Conservation (phyloP, 2,888 invertebrate species). For the Ganaspis brasiliensis region DNA sequence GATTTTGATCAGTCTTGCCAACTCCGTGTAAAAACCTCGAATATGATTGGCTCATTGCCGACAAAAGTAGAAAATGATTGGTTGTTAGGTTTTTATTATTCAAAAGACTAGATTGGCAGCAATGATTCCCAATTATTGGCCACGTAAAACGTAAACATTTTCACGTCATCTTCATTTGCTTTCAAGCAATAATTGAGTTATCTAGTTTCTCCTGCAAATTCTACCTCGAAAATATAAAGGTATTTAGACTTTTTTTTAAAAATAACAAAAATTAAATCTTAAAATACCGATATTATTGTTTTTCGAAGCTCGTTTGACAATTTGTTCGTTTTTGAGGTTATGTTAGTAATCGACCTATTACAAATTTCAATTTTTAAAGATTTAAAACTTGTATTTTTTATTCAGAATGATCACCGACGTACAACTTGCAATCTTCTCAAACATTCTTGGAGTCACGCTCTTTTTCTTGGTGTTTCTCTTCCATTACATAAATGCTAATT, state of each 20-base stretch:
- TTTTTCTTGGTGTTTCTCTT: slow-evolving; percentile 97
- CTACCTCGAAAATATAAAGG: background rate
- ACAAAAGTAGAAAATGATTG: no score
- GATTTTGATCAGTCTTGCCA: no score
- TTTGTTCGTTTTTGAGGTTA: no score
- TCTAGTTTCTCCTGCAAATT: background rate
- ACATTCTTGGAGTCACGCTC: slow-evolving; percentile 95
- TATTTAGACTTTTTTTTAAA: background rate
- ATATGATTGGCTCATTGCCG: no score
- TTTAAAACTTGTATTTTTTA: background rate
- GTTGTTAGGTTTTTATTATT: no score
- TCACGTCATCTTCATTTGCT: slow-evolving; percentile 25
- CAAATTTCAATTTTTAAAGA: background rate
- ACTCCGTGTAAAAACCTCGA: no score
- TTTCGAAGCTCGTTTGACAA: background rate
- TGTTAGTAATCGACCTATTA: background rate
- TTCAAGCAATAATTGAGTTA: background rate
- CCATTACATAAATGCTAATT: slow-evolving; percentile 96
- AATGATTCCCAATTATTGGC: no score
- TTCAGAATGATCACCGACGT: slow-evolving; percentile 96
- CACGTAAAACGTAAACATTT: slow-evolving; percentile 34
- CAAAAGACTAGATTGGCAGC: no score
- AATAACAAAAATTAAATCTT: background rate
- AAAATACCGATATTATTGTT: background rate
- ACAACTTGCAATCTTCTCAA: slow-evolving; percentile 97